phyloP scores from a whole-genome alignment of 1,140 invertebrate genomes.

The Melitaea cinxia region DNA sequence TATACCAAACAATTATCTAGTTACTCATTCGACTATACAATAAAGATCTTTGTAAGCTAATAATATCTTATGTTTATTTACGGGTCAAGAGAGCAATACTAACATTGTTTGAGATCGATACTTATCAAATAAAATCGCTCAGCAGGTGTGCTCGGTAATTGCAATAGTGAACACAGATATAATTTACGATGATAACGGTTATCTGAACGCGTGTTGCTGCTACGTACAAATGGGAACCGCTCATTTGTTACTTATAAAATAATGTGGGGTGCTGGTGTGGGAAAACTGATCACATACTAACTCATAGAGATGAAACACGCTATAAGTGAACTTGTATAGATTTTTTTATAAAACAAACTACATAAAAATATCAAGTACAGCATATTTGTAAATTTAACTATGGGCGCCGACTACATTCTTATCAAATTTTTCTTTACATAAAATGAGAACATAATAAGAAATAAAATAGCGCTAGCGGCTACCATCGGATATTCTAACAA shows the following conservation, averaged over 20 bases:
- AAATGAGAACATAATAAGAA: no score
- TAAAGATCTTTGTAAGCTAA: not conserved
- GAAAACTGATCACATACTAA: not conserved
- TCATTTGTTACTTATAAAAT: conserved; percentile 5
- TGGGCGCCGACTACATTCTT: no score
- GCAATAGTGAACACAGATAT: conserved; percentile 27
- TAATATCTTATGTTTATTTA: conserved; percentile 44
- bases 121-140: conserved; percentile 66
- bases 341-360: no score
- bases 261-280: not conserved
- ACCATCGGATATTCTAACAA: no score
- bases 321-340: not conserved
- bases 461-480: no score
- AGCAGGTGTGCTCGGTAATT: conserved; percentile 61
- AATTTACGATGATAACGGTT: conserved; percentile 35
- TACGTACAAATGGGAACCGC: conserved; percentile 6
- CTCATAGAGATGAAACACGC: not conserved
- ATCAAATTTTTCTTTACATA: no score
- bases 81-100: conserved; percentile 52
- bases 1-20: no score
- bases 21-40: not conserved
- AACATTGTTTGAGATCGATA: conserved; percentile 48
- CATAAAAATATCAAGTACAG: no score
- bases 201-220: conserved; percentile 26
- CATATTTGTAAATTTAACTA: no score